phyloP scores from a whole-genome alignment of 2,888 invertebrate species.

The Nineta flava region DNA sequence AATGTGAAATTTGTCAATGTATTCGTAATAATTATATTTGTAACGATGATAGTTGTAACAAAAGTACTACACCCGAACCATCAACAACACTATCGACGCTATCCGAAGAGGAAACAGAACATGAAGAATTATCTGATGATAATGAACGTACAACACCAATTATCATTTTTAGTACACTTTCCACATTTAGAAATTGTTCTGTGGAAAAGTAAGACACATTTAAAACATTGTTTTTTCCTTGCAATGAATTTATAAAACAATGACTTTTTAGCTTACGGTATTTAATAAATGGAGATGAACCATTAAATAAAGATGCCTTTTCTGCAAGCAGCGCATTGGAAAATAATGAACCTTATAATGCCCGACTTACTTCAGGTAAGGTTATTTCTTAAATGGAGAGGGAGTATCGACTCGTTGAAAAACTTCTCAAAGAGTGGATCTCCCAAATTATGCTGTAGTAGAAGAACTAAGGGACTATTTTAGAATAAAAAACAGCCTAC shows the following conservation, averaged over 20 bases:
- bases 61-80: conserved; percentile 7
- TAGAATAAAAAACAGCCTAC: no score
- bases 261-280: conserved; percentile 21
- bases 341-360: conserved; percentile 33
- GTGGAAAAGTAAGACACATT: conserved; percentile 1
- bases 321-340: conserved; percentile 35
- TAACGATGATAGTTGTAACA: conserved; percentile 34
- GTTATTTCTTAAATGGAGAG: no score
- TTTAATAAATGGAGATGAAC: conserved; percentile 30
- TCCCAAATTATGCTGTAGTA: no score
- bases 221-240: no score
- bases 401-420: no score
- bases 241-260: neutral
- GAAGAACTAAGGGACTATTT: no score
- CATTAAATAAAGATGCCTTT: conserved; percentile 36
- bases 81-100: conserved; percentile 7
- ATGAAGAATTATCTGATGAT: neutral
- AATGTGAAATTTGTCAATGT: conserved; percentile 65
- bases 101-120: neutral
- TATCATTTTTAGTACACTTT: conserved; percentile 23
- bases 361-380: conserved; percentile 26
- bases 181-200: conserved; percentile 27
- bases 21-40: conserved; percentile 60
- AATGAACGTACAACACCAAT: conserved; percentile 10
- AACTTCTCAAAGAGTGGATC: no score